These are phyloP conservation scores for Aricia agestis DNA, from an alignment of 1,140 invertebrate genomes.

Conservation along the genomic window DNA sequence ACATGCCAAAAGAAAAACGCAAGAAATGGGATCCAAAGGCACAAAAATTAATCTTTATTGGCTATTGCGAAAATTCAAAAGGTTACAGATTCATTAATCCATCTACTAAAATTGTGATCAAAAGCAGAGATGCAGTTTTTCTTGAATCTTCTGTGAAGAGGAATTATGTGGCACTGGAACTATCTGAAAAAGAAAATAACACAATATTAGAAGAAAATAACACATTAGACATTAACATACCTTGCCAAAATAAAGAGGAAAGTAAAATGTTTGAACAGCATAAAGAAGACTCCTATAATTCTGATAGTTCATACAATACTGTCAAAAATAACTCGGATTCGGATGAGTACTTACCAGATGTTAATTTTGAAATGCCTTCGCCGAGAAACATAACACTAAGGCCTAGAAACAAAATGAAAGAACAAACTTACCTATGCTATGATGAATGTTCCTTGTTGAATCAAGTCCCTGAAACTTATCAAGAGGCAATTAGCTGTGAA, in stretches of 20 bases:
- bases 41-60: conserved; percentile 28
- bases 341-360: conserved; percentile 28
- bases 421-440: conserved; percentile 27
- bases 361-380: conserved; percentile 16
- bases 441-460: conserved; percentile 19
- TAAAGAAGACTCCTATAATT: not conserved
- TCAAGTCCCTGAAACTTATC: conserved; percentile 27
- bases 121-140: conserved; percentile 38
- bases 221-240: conserved; percentile 6
- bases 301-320: conserved; percentile 36
- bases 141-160: conserved; percentile 36
- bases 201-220: too few relatives aligned
- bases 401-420: conserved; percentile 24
- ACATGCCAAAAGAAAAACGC: conserved; percentile 43
- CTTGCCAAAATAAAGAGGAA: not conserved
- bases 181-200: not conserved
- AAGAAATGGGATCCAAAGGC: conserved; percentile 51
- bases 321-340: conserved; percentile 24
- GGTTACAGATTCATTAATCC: conserved; percentile 32
- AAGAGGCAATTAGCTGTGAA: conserved; percentile 26
- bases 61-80: conserved; percentile 34
- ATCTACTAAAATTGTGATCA: conserved; percentile 27
- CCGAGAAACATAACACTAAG: conserved; percentile 26
- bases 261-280: not conserved
- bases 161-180: conserved; percentile 31